Percentiles rank a stretch among this genome's conserved stretches.
phyloP scores from a whole-genome alignment of 2,797 vertebrate species.

The Zenarchopterus dispar region DNA sequence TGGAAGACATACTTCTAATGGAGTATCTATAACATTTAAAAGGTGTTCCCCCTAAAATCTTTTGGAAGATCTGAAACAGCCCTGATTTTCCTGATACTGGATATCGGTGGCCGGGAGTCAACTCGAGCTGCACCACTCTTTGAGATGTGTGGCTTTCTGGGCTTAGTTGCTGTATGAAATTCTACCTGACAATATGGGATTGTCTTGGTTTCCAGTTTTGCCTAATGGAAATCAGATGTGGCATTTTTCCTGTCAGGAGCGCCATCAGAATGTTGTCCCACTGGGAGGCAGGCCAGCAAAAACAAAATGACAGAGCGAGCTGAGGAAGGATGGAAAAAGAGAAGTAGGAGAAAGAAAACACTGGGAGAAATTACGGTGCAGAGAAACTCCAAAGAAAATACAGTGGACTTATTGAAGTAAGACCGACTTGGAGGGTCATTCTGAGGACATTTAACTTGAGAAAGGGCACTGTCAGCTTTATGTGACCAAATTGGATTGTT shows the following conservation, averaged over 20 bases:
- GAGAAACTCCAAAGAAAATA: conserved; percentile 64
- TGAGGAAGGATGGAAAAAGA: conserved; percentile 40
- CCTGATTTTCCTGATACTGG: not conserved
- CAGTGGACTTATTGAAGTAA: conserved; percentile 12
- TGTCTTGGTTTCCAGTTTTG: conserved; percentile 61
- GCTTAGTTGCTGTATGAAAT: conserved; percentile 27
- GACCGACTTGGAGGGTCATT: conserved; percentile 15
- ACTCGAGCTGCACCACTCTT: conserved; percentile 13
- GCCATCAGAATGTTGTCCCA: conserved; percentile 57
- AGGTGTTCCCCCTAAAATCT: no score
- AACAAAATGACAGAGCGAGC: conserved; percentile 58
- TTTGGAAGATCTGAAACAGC: no score
- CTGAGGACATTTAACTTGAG: conserved; percentile 14
- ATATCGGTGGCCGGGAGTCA: not conserved
- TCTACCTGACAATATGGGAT: conserved; percentile 60
- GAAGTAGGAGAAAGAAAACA: conserved; percentile 3
- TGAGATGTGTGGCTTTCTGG: conserved; percentile 13
- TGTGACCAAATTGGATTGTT: not conserved
- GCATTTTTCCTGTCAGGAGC: conserved; percentile 51
- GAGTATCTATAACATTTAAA: no score
- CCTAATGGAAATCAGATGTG: conserved; percentile 73
- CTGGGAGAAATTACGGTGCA: conserved; percentile 35
- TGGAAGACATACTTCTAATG: no score
- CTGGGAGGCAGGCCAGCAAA: conserved; percentile 58
- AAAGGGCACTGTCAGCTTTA: not conserved